Percentiles rank a stretch among this genome's conserved stretches.
phyloP scores from a whole-genome alignment of 2,797 vertebrate species.

The Tolypeutes matacus region DNA sequence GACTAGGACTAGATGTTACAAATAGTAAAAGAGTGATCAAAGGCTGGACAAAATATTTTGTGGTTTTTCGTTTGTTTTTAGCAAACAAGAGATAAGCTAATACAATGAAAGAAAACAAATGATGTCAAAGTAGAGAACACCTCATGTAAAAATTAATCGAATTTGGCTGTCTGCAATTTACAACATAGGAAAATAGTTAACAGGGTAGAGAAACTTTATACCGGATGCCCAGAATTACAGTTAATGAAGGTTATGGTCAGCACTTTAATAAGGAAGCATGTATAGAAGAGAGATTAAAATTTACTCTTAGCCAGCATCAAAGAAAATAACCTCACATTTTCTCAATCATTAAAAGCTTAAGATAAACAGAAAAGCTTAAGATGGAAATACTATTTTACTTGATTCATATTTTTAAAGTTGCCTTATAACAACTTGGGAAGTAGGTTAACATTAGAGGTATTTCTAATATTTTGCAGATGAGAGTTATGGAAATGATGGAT shows the following conservation, averaged over 20 bases:
- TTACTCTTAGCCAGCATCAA: background rate
- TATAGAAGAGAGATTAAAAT: slow-evolving; percentile 1
- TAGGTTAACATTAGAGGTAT: background rate
- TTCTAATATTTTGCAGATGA: background rate
- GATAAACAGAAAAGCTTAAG: background rate
- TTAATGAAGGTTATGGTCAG: background rate
- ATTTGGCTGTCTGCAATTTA: slow-evolving; percentile 1
- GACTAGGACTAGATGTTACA: background rate
- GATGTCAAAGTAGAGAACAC: slow-evolving; percentile 2
- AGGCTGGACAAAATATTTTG: background rate
- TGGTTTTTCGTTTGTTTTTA: slow-evolving; percentile 29
- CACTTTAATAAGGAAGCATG: background rate
- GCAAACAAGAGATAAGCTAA: background rate
- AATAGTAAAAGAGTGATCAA: background rate
- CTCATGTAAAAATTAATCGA: slow-evolving; percentile 29
- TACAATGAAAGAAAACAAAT: slow-evolving; percentile 57
- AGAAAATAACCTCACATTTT: background rate
- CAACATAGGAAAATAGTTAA: background rate
- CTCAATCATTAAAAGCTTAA: background rate
- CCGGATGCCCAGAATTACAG: background rate
- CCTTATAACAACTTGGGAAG: background rate
- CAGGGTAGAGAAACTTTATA: background rate
- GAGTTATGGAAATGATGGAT: background rate
- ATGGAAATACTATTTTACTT: slow-evolving; percentile 17
- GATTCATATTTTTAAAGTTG: background rate